Conservation (phyloP, 2,113 vertebrate species). For the Meriones unguiculatus region DNA sequence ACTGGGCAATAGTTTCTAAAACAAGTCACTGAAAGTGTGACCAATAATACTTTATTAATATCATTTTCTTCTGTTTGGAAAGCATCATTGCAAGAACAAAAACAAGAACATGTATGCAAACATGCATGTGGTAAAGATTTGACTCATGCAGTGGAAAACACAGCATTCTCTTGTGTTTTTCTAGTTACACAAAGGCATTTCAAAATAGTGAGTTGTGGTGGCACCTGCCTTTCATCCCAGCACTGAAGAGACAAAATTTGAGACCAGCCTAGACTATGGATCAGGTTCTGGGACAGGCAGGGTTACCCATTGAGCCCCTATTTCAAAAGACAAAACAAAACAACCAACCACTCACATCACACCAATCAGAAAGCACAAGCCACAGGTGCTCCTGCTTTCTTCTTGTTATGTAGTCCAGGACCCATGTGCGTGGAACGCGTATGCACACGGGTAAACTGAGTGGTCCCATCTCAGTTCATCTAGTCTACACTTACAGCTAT, state of each 20-base stretch:
- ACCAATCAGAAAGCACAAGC: neutral
- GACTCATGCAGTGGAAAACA: neutral
- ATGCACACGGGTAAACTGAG: neutral
- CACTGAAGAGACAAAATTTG: neutral
- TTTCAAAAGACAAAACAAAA: neutral
- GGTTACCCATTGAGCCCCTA: neutral
- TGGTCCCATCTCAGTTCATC: neutral
- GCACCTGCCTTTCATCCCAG: neutral
- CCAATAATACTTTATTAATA: neutral
- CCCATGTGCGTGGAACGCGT: neutral
- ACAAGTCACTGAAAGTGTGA: neutral
- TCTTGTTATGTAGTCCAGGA: neutral
- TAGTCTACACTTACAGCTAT: neutral
- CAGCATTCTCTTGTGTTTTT: neutral
- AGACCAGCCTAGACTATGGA: neutral
- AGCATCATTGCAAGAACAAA: neutral
- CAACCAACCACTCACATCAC: neutral
- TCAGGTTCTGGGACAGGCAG: neutral
- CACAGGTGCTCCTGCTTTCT: neutral
- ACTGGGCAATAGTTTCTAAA: neutral
- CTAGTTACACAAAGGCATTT: neutral
- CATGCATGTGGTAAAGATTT: neutral
- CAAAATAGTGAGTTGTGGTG: neutral
- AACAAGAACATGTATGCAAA: neutral
- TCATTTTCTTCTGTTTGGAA: neutral